Percentiles rank a stretch among this genome's conserved stretches.
These are phyloP conservation scores for Cyphomyrus discorhynchus DNA, from an alignment of 2,113 vertebrate species.

Conservation along the genomic window DNA sequence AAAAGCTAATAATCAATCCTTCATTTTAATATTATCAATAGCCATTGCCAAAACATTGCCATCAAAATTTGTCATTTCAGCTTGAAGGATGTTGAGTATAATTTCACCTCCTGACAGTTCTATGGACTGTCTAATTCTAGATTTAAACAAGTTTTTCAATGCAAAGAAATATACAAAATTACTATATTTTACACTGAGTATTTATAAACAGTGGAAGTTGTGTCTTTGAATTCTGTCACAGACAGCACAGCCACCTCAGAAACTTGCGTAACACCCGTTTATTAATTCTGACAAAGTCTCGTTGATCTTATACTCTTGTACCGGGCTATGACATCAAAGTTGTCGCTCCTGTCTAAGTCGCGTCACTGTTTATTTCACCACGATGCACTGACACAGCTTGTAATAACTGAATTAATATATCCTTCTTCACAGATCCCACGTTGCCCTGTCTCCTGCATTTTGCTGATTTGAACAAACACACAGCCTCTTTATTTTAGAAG, in stretches of 20 bases:
- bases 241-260: background rate
- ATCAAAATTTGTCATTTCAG: background rate
- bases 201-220: background rate
- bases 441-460: background rate
- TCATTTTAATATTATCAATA: background rate
- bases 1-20: background rate
- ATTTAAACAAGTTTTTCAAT: background rate
- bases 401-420: slow-evolving; percentile 5
- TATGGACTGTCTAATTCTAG: background rate
- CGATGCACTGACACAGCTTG: background rate
- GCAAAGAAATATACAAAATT: background rate
- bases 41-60: background rate
- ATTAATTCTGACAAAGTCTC: background rate
- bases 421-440: background rate
- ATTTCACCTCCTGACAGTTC: background rate
- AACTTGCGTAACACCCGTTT: background rate
- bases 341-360: background rate
- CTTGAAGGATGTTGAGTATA: background rate
- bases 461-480: background rate
- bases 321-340: background rate
- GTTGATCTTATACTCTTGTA: background rate
- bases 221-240: background rate
- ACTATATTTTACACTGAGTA: background rate
- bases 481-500: background rate
- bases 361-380: background rate